Evolutionary conservation across 2,888 invertebrate species (phyloP).

Genomic region (Drosophila ezoana): DNA sequence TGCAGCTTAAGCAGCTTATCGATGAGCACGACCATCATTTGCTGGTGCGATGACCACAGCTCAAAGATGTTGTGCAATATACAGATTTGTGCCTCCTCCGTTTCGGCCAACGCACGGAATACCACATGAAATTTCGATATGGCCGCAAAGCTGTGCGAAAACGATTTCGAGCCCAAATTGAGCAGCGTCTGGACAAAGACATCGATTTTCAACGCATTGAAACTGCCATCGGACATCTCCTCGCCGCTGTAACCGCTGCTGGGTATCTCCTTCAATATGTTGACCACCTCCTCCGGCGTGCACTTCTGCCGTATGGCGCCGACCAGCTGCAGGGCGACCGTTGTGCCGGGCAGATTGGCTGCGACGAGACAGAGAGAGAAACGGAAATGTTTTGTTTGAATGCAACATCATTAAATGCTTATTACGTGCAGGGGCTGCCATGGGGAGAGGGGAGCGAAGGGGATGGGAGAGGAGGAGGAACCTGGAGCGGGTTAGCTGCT

Average conservation of each 20-base stretch:
- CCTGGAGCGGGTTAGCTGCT: neutral
- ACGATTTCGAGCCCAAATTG: constrained; percentile 97
- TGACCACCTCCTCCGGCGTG: constrained; percentile 94
- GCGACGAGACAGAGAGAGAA: constrained; percentile 28
- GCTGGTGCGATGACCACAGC: constrained; percentile 97
- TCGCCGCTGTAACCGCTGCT: constrained; percentile 88
- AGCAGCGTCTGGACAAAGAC: constrained; percentile 98
- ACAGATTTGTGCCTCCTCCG: constrained; percentile 98
- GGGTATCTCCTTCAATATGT: constrained; percentile 94
- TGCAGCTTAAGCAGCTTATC: constrained; percentile 99
- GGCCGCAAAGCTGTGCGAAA: constrained; percentile 99
- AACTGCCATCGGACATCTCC: constrained; percentile 89
- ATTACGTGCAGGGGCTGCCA: neutral
- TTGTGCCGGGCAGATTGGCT: constrained; percentile 92
- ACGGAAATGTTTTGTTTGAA: constrained; percentile 4
- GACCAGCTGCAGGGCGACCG: constrained; percentile 94
- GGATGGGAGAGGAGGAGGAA: neutral
- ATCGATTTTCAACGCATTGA: constrained; percentile 97
- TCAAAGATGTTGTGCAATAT: constrained; percentile 96
- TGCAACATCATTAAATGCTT: constrained; percentile 12
- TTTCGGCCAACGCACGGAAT: constrained; percentile 95
- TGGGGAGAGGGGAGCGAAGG: neutral
- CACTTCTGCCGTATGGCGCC: constrained; percentile 95
- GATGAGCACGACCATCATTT: constrained; percentile 98
- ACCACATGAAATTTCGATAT: constrained; percentile 98